phyloP scores from a whole-genome alignment of 2,113 vertebrate genomes.

The Calyptommatus sinebrachiatus region DNA sequence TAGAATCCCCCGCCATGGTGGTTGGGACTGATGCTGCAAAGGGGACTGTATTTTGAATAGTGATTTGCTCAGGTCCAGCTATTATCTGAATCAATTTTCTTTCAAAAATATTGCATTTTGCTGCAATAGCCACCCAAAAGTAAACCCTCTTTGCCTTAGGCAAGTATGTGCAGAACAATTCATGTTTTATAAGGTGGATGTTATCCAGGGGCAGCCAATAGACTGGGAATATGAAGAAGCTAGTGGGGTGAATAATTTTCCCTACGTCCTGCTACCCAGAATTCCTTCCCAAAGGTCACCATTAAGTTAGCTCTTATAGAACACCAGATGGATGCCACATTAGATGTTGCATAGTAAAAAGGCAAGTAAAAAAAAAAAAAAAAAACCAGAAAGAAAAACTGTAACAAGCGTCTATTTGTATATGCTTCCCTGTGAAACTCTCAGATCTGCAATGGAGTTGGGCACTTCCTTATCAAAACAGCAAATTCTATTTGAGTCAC shows the following conservation, averaged over 20 bases:
- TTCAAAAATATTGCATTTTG: neutral
- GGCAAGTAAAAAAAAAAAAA: neutral
- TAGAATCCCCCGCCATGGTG: too few relatives aligned
- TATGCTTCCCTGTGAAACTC: neutral
- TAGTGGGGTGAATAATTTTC: neutral
- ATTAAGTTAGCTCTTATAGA: neutral
- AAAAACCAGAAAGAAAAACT: neutral
- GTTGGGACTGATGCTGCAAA: too few relatives aligned
- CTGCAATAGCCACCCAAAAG: too few relatives aligned
- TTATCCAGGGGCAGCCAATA: too few relatives aligned
- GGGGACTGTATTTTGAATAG: too few relatives aligned
- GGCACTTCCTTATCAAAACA: neutral
- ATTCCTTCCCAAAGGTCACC: neutral
- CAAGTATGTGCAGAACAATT: neutral
- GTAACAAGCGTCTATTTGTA: neutral
- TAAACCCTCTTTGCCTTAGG: neutral
- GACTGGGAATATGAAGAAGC: too few relatives aligned
- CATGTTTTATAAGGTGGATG: too few relatives aligned
- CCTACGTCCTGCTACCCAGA: neutral
- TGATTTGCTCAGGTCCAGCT: too few relatives aligned
- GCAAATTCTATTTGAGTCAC: slow-evolving; percentile 25
- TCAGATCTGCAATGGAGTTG: neutral
- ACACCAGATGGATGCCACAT: neutral
- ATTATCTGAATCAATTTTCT: too few relatives aligned
- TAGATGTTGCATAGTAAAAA: neutral